Percentiles rank a stretch among this genome's conserved stretches.
Conservation (phyloP, 2,113 vertebrate genomes). For the Delphinus delphis region DNA sequence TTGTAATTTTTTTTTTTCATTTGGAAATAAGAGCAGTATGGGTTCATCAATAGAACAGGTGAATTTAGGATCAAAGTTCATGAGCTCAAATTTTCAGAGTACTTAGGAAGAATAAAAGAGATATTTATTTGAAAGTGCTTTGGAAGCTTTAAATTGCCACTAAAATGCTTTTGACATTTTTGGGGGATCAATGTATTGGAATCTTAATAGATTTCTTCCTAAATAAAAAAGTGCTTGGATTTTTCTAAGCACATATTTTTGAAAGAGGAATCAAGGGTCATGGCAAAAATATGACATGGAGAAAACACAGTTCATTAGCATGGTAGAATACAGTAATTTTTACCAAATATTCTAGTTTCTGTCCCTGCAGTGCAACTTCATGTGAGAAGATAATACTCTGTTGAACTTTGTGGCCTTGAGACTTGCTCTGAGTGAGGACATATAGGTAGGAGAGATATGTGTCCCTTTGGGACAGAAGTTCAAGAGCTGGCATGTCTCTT, state of each 20-base stretch:
- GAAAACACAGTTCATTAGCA: constrained; percentile 45
- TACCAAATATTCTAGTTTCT: neutral
- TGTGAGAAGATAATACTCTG: neutral
- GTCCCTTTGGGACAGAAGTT: neutral
- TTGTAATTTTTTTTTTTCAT: neutral
- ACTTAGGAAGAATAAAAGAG: constrained; percentile 34
- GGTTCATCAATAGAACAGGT: neutral
- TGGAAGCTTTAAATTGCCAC: constrained; percentile 61
- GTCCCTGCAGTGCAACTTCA: neutral
- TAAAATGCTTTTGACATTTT: constrained; percentile 53
- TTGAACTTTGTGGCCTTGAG: neutral
- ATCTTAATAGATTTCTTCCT: constrained; percentile 59
- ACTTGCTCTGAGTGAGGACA: constrained; percentile 6
- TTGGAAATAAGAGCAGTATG: neutral
- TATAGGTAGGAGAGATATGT: neutral
- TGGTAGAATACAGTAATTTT: neutral
- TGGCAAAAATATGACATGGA: constrained; percentile 27
- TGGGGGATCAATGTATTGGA: constrained; percentile 49
- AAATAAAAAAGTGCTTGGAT: constrained; percentile 41
- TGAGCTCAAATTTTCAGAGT: constrained; percentile 29
- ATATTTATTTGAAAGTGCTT: constrained; percentile 59
- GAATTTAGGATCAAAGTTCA: constrained; percentile 47
- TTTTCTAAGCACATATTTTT: constrained; percentile 49
- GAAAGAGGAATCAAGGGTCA: constrained; percentile 48
- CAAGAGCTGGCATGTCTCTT: neutral